Percentiles rank a stretch among this genome's conserved stretches.
Conservation (phyloP, 2,888 invertebrate species). For the Gymnocheta viridis region DNA sequence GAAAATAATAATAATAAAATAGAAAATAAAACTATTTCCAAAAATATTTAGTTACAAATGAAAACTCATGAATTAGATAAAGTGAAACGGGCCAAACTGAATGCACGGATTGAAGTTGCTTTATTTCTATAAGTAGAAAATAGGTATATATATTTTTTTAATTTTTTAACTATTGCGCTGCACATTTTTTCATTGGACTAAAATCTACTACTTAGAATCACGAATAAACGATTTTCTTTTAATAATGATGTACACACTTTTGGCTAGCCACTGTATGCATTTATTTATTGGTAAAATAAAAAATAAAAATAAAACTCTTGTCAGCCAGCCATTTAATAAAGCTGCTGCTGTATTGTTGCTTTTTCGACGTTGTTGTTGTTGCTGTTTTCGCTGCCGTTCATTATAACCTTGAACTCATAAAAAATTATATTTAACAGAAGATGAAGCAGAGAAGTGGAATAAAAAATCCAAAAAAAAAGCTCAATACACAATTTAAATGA, state of each 20-base stretch:
- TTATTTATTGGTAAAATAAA: slow-evolving; percentile 57
- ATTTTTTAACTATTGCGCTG: no score
- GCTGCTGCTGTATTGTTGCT: slow-evolving; percentile 25
- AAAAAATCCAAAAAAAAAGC: slow-evolving; percentile 43
- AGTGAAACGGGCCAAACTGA: no score
- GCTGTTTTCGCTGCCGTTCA: slow-evolving; percentile 26
- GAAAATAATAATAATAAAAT: no score
- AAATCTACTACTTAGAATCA: no score
- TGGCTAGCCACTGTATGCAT: not conserved
- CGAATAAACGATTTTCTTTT: not conserved
- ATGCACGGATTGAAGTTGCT: no score
- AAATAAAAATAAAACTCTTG: slow-evolving; percentile 48
- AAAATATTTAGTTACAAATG: no score
- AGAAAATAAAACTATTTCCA: no score
- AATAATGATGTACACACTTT: not conserved
- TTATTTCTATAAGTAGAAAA: no score
- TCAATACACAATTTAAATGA: slow-evolving; percentile 50
- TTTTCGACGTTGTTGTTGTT: not conserved
- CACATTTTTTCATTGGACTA: no score
- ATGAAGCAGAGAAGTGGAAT: slow-evolving; percentile 28
- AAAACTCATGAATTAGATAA: no score
- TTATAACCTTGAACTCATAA: slow-evolving; percentile 69
- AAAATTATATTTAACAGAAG: slow-evolving; percentile 48
- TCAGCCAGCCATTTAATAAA: slow-evolving; percentile 53
- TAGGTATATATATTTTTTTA: no score